Conservation (phyloP, 2,113 vertebrate genomes). For the Tor tambroides region DNA sequence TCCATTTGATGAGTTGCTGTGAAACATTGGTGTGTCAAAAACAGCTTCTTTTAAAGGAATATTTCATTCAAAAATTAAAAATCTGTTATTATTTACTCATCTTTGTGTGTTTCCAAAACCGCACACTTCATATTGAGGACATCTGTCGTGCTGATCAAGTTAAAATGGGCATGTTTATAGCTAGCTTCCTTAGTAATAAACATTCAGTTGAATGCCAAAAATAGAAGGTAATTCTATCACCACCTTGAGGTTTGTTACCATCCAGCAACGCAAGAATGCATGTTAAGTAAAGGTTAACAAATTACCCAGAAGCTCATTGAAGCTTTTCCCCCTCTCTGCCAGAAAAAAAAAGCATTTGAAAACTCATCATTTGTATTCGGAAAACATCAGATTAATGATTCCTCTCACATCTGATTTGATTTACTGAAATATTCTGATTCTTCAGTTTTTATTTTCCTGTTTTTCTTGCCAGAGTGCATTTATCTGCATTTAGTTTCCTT, state of each 20-base stretch:
- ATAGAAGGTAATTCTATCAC: neutral
- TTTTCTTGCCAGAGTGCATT: conserved; percentile 6
- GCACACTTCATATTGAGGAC: neutral
- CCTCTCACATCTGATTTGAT: neutral
- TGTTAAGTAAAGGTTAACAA: neutral
- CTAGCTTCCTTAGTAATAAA: neutral
- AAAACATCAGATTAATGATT: conserved; percentile 9
- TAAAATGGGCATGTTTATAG: neutral
- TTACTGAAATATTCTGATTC: neutral
- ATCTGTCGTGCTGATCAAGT: neutral
- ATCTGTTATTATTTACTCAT: neutral
- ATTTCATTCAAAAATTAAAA: neutral
- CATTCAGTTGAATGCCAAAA: neutral
- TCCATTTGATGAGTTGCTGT: neutral
- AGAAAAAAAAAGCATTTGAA: neutral
- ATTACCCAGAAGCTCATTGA: neutral
- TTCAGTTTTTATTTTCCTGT: neutral
- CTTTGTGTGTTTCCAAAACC: neutral
- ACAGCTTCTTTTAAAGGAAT: neutral
- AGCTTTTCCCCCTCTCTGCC: neutral
- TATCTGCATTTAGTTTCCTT: neutral
- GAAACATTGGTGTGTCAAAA: neutral
- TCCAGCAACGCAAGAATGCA: neutral
- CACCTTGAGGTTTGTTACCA: neutral
- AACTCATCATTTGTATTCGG: neutral